Evolutionary conservation across 2,888 invertebrate species (phyloP).

Genomic region (Oscheius myriophilus): DNA sequence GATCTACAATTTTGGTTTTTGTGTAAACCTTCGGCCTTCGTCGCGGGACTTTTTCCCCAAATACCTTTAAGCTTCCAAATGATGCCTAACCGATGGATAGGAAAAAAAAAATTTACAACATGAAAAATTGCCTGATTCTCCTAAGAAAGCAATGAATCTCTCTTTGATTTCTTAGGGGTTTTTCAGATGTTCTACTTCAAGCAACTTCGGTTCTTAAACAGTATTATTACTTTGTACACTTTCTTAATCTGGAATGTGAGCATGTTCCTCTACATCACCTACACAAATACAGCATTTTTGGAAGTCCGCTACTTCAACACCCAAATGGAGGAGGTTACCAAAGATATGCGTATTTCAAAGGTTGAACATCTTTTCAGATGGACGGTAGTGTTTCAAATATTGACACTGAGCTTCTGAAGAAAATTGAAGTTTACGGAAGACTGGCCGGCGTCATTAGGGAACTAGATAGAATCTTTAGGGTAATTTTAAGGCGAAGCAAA

Average conservation of each 20-base stretch:
- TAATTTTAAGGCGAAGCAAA: constrained; percentile 8
- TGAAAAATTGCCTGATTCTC: too few relatives aligned
- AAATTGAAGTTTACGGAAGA: constrained; percentile 40
- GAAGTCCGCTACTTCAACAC: constrained; percentile 50
- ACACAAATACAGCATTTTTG: constrained; percentile 46
- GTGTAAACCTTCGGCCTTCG: too few relatives aligned
- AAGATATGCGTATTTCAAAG: too few relatives aligned
- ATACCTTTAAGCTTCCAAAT: too few relatives aligned
- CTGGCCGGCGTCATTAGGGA: constrained; percentile 41
- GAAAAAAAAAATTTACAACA: too few relatives aligned
- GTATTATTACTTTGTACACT: constrained; percentile 39
- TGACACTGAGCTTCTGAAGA: constrained; percentile 32
- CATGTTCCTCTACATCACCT: constrained; percentile 43
- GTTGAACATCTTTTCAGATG: constrained; percentile 13
- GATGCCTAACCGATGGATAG: too few relatives aligned
- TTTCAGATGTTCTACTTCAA: constrained; percentile 43
- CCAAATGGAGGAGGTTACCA: constrained; percentile 33
- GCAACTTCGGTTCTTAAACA: constrained; percentile 36
- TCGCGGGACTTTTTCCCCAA: too few relatives aligned
- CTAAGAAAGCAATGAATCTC: too few relatives aligned
- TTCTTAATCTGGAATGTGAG: constrained; percentile 50
- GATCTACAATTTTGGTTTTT: too few relatives aligned
- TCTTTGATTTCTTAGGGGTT: neutral
- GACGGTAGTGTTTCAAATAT: constrained; percentile 36
- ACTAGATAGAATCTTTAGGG: constrained; percentile 46